Conservation (phyloP, 1,140 invertebrate genomes). For the Adelges cooleyi region DNA sequence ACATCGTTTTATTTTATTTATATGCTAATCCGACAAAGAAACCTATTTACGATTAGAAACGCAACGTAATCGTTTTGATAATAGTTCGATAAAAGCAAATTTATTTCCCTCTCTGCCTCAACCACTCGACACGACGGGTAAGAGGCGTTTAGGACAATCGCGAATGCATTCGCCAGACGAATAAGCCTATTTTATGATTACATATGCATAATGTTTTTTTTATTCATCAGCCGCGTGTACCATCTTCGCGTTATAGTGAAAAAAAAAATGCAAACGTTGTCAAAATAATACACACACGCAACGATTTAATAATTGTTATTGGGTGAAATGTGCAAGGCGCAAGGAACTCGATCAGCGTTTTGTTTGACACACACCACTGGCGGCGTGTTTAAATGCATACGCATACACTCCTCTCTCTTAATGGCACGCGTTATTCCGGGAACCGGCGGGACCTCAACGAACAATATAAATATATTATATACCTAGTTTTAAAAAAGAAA, state of each 20-base stretch:
- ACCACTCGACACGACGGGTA: no score
- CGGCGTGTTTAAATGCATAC: no score
- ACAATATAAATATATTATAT: no score
- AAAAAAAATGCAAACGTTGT: slow-evolving; percentile 13
- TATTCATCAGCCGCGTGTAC: slow-evolving; percentile 5
- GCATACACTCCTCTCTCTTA: no score
- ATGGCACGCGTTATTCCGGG: no score
- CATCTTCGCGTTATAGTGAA: not conserved
- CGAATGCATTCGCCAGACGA: not conserved
- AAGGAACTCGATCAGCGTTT: not conserved
- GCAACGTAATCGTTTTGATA: not conserved
- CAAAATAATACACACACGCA: not conserved
- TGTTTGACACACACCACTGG: no score
- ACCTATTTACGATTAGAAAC: no score
- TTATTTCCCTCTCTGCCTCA: not conserved
- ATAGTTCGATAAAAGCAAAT: slow-evolving; percentile 1
- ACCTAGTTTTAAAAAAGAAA: no score
- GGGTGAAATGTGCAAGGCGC: not conserved
- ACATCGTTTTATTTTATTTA: no score
- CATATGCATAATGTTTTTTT: not conserved
- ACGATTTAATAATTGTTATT: slow-evolving; percentile 9
- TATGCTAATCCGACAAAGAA: no score
- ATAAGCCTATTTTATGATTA: not conserved
- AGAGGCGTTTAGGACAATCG: slow-evolving; percentile 3
- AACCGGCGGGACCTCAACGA: no score